Evolutionary conservation across 2,113 vertebrate species (phyloP), one percentile per base, ranked within the genome.

Genomic region (Thermophis baileyi): DNA sequence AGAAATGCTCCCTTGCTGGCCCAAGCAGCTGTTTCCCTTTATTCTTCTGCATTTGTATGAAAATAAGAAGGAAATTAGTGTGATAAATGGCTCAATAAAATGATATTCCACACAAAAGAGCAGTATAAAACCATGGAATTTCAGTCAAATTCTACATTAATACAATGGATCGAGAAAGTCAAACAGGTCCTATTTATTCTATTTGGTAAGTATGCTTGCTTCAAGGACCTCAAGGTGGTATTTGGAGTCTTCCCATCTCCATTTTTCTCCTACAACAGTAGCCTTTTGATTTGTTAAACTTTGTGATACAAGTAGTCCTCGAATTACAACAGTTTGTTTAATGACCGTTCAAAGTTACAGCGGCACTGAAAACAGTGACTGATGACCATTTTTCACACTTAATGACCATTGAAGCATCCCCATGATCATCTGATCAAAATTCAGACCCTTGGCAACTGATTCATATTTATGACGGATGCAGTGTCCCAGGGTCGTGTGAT

Each of bases 21-120:
- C 92, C 57, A 93, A 93, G 24, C 94, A 96, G 95, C 95, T 96
- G 94, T 88, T 40, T 95, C 94, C 57, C 9, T 50, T 53, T 0
- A 4, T 93, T 93, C 74, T 89, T 87, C 53, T 92, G 85, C 91
- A 93, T 93, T 95, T 96, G 93, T 92, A 93, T 63, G 90, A 88
- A 94, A 90, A 0, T 54, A 85, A 40, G 91, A 91, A 89, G 53
- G 92, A 91, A 24, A 50, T 44, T 46, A 87, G 10, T 10, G 93
- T 94, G 92, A 94, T 94, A 97, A 96, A 94, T 6, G 92, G 69
- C 86, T 94, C 57, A 69, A n/a, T 3, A 40, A 40, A 87, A 7
- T 89, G 90, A 94, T 40, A 81, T 81, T 22, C 74, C 93, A 88
- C 87, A 53, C 16, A 22, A 51, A 20, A 49, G 30, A 87, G 25